Base-by-base conservation (phyloP, 2,113 vertebrate genomes). In the Heterotis niloticus region DNA sequence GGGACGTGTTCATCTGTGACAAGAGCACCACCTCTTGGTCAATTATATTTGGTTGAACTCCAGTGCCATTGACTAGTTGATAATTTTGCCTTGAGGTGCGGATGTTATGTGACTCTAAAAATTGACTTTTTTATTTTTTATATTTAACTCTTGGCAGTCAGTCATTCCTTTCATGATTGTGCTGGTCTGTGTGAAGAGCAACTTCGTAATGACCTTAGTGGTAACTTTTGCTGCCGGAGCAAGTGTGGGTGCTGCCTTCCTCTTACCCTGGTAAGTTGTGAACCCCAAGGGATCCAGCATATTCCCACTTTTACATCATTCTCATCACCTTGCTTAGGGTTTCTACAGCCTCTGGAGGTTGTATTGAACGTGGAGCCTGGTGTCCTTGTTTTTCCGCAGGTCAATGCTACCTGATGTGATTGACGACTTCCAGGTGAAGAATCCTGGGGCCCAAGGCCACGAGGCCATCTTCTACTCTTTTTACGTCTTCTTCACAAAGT, bases 401-500 rank as follows among this genome's bases (percentile, higher is more conserved):
- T 99, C 97, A 59, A 99, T 99, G 98, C 90, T 99, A 78, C 98
- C 98, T 0, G 98, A 99, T 0, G 98, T 98, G 0, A 84, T 99
- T 0, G 98, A 99, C 0, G 95, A 99, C 84, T 99, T 99, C 92
- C 92, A 95, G 85, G 90, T 99, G 78, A 92, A 93, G 75, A 95
- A 98, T 66, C 95, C 95, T 0, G 79, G 90, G 0, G 94, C 91
- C 76, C 90, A 34, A 0, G 96, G 96, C 56, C 95, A 98, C 0
- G 98, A 99, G 85, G 94, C 98, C 3, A 96, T 99, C 79, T 99
- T 99, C 87, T 99, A 97, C 83, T 99, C 98, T 54, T 99, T 99
- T 89, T 99, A 99, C 0, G 98, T 99, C 82, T 99, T 99, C 91
- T 99, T 99, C 89, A 98, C 96, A 83, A 99, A 99, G 87, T 99